Evolutionary conservation across 2,888 invertebrate genomes (phyloP), one percentile per base, ranked within the genome.

Genomic region (Xylota sylvarum): DNA sequence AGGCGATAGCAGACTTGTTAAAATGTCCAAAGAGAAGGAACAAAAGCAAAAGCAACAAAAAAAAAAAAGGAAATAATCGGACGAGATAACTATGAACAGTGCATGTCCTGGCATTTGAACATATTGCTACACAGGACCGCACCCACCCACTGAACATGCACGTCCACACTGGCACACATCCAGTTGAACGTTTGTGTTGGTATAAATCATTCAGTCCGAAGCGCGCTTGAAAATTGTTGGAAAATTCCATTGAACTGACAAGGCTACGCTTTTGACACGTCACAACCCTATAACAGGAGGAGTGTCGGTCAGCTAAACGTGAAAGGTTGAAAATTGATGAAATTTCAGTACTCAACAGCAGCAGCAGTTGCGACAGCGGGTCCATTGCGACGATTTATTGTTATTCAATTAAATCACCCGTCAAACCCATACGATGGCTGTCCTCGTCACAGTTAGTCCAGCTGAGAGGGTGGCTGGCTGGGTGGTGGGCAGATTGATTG

Each of bases 401-500:
- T 73, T 86, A 86, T 73, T 78, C 86, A 86, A 86, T 82, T 86
- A 86, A 82, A 78, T 86, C 82, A 56, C 55, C 37, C 67, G 62
- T 78, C 82, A 82, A 82, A 62, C 48, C 62, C 77, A 82, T 19
- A 35, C 40, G 17, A 43, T 46, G 64, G 62, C 40, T 55, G 56
- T 14, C 37, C 4, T 37, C 55, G 60, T 52, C 40, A 35, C 19
- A 17, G 50, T 19, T 5, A n/a, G n/a, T n/a, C 40, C 40, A n/a
- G 12, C 48, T 3, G 48, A 46, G 23, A 17, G 32, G 12, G 12
- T 12, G 35, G 46, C 35, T n/a, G 9, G 14, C 0, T 2, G 27
- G 35, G n/a, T 40, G 12, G 4, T 7, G 27, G n/a, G 10, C 23
- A 67, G 23, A 52, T 37, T 35, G 40, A 30, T 62, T 46, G 32